Conservation (phyloP, 2,888 invertebrate species). For the Scaptomyza tumidula region DNA sequence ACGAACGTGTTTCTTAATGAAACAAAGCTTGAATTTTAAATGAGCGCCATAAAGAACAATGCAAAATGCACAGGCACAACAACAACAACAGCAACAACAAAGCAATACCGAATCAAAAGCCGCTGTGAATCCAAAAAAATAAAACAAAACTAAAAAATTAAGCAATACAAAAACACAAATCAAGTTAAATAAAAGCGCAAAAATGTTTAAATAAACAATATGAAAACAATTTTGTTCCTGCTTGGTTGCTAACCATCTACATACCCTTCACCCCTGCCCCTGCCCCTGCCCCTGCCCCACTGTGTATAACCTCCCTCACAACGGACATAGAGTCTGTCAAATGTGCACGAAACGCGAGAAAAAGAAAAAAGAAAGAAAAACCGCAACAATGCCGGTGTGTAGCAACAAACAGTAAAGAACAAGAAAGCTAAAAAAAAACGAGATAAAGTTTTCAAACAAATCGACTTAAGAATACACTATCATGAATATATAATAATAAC, state of each 20-base stretch:
- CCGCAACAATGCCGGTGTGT: constrained; percentile 51
- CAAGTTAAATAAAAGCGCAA: constrained; percentile 59
- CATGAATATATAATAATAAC: no score
- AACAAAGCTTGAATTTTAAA: constrained; percentile 83
- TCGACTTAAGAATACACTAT: constrained; percentile 30
- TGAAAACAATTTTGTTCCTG: constrained; percentile 50
- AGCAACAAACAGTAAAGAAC: constrained; percentile 8
- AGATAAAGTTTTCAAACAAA: background rate
- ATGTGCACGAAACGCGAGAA: constrained; percentile 45
- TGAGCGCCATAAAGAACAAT: constrained; percentile 82
- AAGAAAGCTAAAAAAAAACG: constrained; percentile 8
- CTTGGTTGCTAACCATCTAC: constrained; percentile 21
- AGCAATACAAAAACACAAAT: constrained; percentile 7
- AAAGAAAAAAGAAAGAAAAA: constrained; percentile 35
- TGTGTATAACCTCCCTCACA: background rate
- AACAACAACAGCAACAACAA: constrained; percentile 56
- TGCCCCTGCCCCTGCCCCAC: background rate
- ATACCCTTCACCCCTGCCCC: background rate
- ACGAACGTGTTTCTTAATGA: constrained; percentile 77
- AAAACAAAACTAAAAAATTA: constrained; percentile 6
- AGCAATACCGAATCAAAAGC: constrained; percentile 54
- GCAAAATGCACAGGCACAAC: constrained; percentile 64
- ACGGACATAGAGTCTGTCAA: constrained; percentile 57
- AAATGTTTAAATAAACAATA: constrained; percentile 77
- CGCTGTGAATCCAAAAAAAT: constrained; percentile 32